phyloP scores from a whole-genome alignment of 2,113 vertebrate genomes.

The Morone chrysops region DNA sequence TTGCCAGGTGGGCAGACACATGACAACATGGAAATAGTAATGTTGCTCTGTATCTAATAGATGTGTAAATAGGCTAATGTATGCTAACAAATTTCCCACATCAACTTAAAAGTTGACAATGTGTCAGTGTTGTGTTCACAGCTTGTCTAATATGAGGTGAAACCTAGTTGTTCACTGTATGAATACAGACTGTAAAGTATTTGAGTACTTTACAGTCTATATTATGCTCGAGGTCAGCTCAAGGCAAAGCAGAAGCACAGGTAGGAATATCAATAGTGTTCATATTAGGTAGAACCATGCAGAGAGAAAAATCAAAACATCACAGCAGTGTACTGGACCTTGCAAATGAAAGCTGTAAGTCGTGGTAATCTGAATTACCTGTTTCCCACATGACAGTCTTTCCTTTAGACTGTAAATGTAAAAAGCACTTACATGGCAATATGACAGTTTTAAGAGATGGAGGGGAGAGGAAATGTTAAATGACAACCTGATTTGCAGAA shows the following conservation, averaged over 20 bases:
- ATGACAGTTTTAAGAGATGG: conserved; percentile 52
- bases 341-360: conserved; percentile 31
- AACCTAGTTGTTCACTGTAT: not conserved
- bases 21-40: too few relatives aligned
- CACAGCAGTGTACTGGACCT: conserved; percentile 45
- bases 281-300: conserved; percentile 25
- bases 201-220: conserved; percentile 1
- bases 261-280: conserved; percentile 35
- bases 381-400: conserved; percentile 3
- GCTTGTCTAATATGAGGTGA: not conserved
- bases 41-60: not conserved
- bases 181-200: not conserved
- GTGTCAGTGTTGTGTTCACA: not conserved
- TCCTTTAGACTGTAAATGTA: conserved; percentile 30
- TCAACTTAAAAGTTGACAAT: not conserved
- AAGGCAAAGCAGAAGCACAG: conserved; percentile 27
- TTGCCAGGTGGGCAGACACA: too few relatives aligned
- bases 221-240: conserved; percentile 9
- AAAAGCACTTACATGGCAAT: conserved; percentile 61
- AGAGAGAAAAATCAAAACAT: conserved; percentile 58
- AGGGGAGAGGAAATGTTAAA: conserved; percentile 29
- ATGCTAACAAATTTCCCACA: not conserved
- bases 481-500: conserved; percentile 22
- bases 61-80: not conserved
- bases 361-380: conserved; percentile 20